phyloP scores from a whole-genome alignment of 2,888 invertebrate species.

The Rhamphomyia laevipes region DNA sequence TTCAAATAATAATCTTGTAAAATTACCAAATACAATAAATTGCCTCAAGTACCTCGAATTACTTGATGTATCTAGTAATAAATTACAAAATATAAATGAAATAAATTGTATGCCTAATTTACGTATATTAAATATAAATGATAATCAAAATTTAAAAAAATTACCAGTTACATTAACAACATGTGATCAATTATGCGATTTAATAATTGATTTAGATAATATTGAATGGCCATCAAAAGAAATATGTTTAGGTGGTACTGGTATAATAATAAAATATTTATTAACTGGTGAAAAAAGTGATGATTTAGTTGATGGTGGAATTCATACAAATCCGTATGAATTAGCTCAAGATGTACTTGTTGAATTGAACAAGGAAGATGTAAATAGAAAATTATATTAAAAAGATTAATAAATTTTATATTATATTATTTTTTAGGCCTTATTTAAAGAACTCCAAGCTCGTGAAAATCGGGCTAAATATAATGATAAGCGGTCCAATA shows the following conservation, averaged over 20 bases:
- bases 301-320: neutral
- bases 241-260: constrained; percentile 46
- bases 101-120: constrained; percentile 42
- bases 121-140: constrained; percentile 46
- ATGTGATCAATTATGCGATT: constrained; percentile 46
- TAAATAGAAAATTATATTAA: neutral
- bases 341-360: neutral
- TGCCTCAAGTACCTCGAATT: constrained; percentile 49
- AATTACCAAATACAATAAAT: constrained; percentile 56
- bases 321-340: neutral
- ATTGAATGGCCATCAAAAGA: constrained; percentile 55
- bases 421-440: constrained; percentile 8
- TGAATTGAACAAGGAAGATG: neutral
- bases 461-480: constrained; percentile 5
- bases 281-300: constrained; percentile 36
- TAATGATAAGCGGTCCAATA: constrained; percentile 4
- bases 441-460: constrained; percentile 14
- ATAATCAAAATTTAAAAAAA: constrained; percentile 45
- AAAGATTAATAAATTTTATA: too few relatives aligned
- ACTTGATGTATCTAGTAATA: constrained; percentile 61
- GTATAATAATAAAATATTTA: constrained; percentile 54
- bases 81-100: constrained; percentile 40
- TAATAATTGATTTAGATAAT: constrained; percentile 49
- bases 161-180: constrained; percentile 55
- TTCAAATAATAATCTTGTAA: constrained; percentile 57